Conservation (phyloP, 2,113 vertebrate species). For the Synodontis membranacea region DNA sequence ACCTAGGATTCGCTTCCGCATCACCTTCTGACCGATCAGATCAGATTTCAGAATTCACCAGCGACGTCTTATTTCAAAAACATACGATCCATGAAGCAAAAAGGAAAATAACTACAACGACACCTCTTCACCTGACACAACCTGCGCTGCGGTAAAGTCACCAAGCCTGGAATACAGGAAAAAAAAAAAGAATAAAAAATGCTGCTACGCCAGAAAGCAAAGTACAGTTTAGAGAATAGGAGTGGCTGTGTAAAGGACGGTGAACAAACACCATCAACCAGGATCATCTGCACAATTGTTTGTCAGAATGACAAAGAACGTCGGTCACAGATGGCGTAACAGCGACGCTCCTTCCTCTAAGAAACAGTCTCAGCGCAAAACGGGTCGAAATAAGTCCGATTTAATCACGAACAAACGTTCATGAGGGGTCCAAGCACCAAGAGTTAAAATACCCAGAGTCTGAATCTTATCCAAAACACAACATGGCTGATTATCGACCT, state of each 20-base stretch:
- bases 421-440: not conserved
- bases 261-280: constrained; percentile 22
- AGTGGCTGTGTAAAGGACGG: not conserved
- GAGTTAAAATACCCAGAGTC: not conserved
- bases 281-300: constrained; percentile 6
- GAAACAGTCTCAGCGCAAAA: not conserved
- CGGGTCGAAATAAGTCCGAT: constrained; percentile 4
- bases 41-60: not conserved
- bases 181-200: not conserved
- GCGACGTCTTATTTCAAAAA: not conserved
- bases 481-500: not conserved
- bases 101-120: not conserved
- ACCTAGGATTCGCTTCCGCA: too few relatives aligned
- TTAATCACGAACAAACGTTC: too few relatives aligned
- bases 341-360: not conserved
- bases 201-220: not conserved
- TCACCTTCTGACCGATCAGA: not conserved
- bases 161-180: not conserved
- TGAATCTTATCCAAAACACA: not conserved
- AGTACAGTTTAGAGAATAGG: not conserved
- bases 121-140: not conserved
- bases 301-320: not conserved
- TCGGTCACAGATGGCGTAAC: not conserved
- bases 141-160: not conserved
- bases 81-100: not conserved